Base-by-base conservation (phyloP, 2,113 vertebrate species). In the Cephalopterus ornatus region DNA sequence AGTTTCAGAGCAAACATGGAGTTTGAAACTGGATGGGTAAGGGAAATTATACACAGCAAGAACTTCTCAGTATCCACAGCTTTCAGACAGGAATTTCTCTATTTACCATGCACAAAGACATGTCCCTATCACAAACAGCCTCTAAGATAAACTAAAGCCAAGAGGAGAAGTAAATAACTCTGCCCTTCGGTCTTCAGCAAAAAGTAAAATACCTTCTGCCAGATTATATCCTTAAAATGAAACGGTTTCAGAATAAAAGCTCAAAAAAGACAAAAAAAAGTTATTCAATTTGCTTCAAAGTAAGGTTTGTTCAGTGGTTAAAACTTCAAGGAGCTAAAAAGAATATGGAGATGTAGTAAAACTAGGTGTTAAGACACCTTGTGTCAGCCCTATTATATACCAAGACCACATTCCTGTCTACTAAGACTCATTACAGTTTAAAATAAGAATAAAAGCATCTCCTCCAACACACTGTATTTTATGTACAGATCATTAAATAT, bases 61-160 rank as follows among this genome's bases (percentile, higher is more conserved):
- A 77, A 41, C 11, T 82, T 42, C 50, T 63, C 41, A 2, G 0
- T 7, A 70, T 17, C 28, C 88, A 80, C 63, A 92, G 68, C 50
- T 71, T 95, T 92, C 85, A 81, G 86, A 55, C 1, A 5, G 76
- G 79, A 91, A 95, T 89, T 84, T 91, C 59, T 83, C n/a, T 88
- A 39, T 92, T 93, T 86, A 91, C 42, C 61, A 39, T 5, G 23
- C 59, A 62, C 58, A 73, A 62, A 73, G 72, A 52, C 42, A 73
- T 1, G 12, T 23, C 68, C 30, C 47, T 62, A 46, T 81, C 94
- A 95, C 65, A 84, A 92, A 84, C 47, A 88, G 42, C 33, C 63
- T 77, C 68, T 26, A 89, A 92, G 65, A 93, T 89, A 96, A 95
- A 93, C 86, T 70, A 63, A 80, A 88, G 59, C 42, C 63, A 90